phyloP scores from a whole-genome alignment of 2,888 invertebrate species.

The Ophraella communa region DNA sequence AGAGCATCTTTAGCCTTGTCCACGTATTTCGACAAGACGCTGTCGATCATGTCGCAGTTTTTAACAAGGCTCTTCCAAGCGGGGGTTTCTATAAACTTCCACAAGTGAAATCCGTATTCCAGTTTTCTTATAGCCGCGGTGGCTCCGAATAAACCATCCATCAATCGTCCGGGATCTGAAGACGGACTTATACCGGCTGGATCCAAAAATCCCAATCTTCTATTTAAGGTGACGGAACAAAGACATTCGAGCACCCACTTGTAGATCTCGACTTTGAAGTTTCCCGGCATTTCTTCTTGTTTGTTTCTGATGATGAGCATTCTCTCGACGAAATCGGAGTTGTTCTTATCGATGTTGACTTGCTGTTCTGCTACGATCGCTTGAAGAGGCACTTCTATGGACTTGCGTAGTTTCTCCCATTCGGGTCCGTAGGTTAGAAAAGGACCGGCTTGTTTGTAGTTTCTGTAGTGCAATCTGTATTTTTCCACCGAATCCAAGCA shows the following conservation, averaged over 20 bases:
- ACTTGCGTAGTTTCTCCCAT: slow-evolving; percentile 65
- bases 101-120: slow-evolving; percentile 65
- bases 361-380: slow-evolving; percentile 59
- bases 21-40: slow-evolving; percentile 68
- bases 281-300: slow-evolving; percentile 68
- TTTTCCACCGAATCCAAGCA: slow-evolving; percentile 70
- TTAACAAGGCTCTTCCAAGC: slow-evolving; percentile 65
- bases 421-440: slow-evolving; percentile 66
- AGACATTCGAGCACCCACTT: slow-evolving; percentile 76
- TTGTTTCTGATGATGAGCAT: slow-evolving; percentile 65
- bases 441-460: slow-evolving; percentile 64
- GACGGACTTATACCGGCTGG: slow-evolving; percentile 60
- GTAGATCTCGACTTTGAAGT: slow-evolving; percentile 66
- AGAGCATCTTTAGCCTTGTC: slow-evolving; percentile 57
- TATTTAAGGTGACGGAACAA: slow-evolving; percentile 64
- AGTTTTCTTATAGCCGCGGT: slow-evolving; percentile 66
- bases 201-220: slow-evolving; percentile 69
- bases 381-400: slow-evolving; percentile 62
- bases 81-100: slow-evolving; percentile 70
- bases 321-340: slow-evolving; percentile 60
- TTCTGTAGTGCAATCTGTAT: slow-evolving; percentile 66
- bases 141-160: slow-evolving; percentile 65
- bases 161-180: slow-evolving; percentile 66
- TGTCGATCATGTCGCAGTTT: slow-evolving; percentile 69
- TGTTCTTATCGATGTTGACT: slow-evolving; percentile 55